Evolutionary conservation across 2,797 vertebrate genomes (phyloP).

Genomic region (Tarsius wallacei): DNA sequence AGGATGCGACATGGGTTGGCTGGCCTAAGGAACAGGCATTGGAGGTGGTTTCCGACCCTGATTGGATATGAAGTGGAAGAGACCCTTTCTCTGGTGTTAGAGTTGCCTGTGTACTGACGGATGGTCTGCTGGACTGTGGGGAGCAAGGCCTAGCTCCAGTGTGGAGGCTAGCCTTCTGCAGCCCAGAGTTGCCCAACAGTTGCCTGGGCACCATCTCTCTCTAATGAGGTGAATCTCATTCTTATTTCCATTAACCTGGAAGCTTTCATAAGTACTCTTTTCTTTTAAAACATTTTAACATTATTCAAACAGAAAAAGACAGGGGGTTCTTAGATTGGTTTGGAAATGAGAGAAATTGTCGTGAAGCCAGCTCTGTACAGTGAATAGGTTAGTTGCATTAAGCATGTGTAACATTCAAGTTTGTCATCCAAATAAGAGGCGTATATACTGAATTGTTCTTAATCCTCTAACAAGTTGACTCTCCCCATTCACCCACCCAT

Average conservation of each 20-base stretch:
- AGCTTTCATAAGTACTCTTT: constrained; percentile 72
- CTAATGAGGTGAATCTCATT: constrained; percentile 45
- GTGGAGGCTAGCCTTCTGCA: not conserved
- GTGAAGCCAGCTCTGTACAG: constrained; percentile 44
- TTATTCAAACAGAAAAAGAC: constrained; percentile 58
- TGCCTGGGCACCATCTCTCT: constrained; percentile 43
- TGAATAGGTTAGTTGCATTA: constrained; percentile 50
- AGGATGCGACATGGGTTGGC: constrained; percentile 81
- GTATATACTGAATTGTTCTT: constrained; percentile 39
- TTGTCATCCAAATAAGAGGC: constrained; percentile 31
- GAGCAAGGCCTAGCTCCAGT: constrained; percentile 56
- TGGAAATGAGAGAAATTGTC: constrained; percentile 40
- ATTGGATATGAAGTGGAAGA: constrained; percentile 60
- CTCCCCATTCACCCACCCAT: not conserved
- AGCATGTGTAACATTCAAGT: constrained; percentile 75
- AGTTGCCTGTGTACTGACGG: constrained; percentile 73
- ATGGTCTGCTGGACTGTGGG: constrained; percentile 69
- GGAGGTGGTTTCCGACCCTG: constrained; percentile 80
- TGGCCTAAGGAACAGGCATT: constrained; percentile 79
- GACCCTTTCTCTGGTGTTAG: constrained; percentile 13
- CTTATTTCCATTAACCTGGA: constrained; percentile 74
- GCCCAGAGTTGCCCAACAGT: not conserved
- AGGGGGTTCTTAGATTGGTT: constrained; percentile 9
- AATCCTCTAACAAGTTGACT: constrained; percentile 22
- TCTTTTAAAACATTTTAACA: constrained; percentile 66